Evolutionary conservation across 1,140 invertebrate genomes (phyloP).

Genomic region (Cherax destructor): DNA sequence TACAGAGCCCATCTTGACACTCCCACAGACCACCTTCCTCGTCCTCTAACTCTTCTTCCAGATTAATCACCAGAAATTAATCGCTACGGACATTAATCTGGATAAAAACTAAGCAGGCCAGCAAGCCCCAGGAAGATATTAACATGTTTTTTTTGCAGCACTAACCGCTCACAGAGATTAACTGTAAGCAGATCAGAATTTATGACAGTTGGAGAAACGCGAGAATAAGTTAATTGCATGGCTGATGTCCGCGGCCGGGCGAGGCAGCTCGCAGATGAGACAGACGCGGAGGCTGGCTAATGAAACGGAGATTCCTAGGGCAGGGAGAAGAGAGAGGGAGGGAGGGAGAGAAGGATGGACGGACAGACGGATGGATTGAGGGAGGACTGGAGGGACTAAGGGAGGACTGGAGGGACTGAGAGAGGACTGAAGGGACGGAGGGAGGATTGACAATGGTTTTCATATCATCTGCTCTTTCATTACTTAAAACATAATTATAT

Average conservation of each 20-base stretch:
- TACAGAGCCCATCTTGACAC: too few relatives aligned
- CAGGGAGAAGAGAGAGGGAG: not conserved
- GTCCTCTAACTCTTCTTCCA: not conserved
- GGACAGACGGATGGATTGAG: too few relatives aligned
- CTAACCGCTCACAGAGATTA: not conserved
- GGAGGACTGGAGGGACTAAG: too few relatives aligned
- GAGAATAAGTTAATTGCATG: conserved; percentile 26
- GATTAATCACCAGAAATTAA: not conserved
- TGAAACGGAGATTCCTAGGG: not conserved
- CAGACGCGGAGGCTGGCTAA: not conserved
- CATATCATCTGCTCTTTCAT: too few relatives aligned
- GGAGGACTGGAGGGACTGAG: not conserved
- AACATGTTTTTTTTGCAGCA: not conserved
- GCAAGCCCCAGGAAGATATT: too few relatives aligned
- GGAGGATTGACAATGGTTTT: too few relatives aligned
- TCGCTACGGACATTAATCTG: too few relatives aligned
- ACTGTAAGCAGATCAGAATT: conserved; percentile 9
- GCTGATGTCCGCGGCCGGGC: not conserved
- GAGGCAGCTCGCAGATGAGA: not conserved
- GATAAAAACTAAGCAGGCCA: too few relatives aligned
- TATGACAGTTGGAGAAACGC: conserved; percentile 18
- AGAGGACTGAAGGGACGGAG: not conserved
- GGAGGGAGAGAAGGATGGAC: not conserved
- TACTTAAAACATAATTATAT: too few relatives aligned
- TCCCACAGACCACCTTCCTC: not conserved